Conservation (phyloP, 2,797 vertebrate genomes). For the Sebastes alutus region DNA sequence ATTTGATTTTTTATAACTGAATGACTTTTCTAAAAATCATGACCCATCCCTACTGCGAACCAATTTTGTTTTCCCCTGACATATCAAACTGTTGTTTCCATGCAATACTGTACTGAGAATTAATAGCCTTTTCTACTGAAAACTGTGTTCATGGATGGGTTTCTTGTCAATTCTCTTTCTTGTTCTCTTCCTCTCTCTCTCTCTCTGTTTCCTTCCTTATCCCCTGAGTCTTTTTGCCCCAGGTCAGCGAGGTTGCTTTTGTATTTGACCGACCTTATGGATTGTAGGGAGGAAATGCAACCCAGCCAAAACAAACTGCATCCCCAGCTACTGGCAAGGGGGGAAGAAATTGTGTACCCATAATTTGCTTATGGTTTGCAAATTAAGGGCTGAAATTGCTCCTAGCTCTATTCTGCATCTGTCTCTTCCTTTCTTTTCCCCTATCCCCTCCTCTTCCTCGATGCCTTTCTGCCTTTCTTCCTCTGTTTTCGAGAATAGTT, state of each 20-base stretch:
- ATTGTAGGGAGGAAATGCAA: conserved; percentile 38
- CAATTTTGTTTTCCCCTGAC: not conserved
- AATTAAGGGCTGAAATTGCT: conserved; percentile 63
- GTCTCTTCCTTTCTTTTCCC: conserved; percentile 28
- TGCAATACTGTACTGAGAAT: not conserved
- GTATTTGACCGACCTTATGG: conserved; percentile 33
- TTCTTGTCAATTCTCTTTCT: not conserved
- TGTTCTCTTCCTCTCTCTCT: not conserved
- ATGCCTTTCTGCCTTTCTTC: conserved; percentile 21
- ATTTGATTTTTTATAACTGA: too few relatives aligned
- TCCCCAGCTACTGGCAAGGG: conserved; percentile 52
- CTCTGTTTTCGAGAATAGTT: conserved; percentile 44
- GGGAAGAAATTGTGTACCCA: conserved; percentile 39
- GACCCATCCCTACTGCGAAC: not conserved
- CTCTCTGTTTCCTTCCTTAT: not conserved
- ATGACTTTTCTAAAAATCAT: too few relatives aligned
- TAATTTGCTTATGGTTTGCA: conserved; percentile 68
- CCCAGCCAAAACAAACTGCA: conserved; percentile 48
- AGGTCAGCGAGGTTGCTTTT: conserved; percentile 26
- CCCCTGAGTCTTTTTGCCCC: conserved; percentile 1
- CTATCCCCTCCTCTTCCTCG: not conserved
- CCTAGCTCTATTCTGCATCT: conserved; percentile 47
- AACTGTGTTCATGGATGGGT: not conserved
- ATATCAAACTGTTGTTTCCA: not conserved
- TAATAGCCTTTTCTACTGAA: not conserved